A percentile compares a stretch with the other conserved stretches of the same genome.
Conservation (phyloP, 2,113 vertebrate genomes). For the Melospiza melodia region DNA sequence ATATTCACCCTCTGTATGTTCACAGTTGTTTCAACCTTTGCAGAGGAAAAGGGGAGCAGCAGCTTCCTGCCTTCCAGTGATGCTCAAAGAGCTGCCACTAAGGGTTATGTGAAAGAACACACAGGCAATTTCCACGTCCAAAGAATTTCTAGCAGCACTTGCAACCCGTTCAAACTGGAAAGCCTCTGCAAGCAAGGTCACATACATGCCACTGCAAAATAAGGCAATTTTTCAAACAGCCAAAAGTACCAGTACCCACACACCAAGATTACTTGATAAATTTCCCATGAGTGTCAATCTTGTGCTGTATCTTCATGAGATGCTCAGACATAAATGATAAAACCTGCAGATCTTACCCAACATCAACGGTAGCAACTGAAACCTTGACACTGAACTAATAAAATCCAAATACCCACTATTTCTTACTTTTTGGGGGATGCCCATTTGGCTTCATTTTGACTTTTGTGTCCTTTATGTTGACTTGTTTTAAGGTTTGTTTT, state of each 20-base stretch:
- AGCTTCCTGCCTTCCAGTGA: background rate
- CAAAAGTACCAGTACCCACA: background rate
- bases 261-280: background rate
- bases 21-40: background rate
- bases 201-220: background rate
- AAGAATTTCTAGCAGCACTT: background rate
- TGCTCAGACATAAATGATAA: background rate
- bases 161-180: background rate
- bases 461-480: background rate
- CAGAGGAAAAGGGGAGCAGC: background rate
- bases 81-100: background rate
- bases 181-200: background rate
- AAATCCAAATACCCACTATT: background rate
- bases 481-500: constrained; percentile 11
- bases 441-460: background rate
- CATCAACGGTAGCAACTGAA: background rate
- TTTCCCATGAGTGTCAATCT: background rate
- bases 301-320: background rate
- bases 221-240: background rate
- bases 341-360: background rate
- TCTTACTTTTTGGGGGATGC: background rate
- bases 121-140: background rate
- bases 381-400: background rate
- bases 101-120: background rate
- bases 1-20: fast-evolving